Evolutionary conservation across 1,140 invertebrate species (phyloP).

Genomic region (Charaxes varanes): DNA sequence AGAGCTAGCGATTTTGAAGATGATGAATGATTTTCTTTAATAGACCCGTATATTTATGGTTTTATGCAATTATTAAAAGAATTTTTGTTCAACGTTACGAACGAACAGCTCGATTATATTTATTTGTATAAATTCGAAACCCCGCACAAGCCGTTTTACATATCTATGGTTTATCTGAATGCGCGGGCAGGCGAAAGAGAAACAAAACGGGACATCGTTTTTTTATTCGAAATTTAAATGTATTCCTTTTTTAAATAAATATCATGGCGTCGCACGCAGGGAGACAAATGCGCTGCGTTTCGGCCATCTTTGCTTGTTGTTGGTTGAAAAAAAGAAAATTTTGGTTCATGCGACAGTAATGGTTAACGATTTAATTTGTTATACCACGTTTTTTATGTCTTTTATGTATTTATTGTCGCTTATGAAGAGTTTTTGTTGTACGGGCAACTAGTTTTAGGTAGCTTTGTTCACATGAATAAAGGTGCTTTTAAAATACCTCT

Average conservation of each 20-base stretch:
- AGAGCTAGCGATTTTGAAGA: no score
- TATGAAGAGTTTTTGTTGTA: constrained; percentile 5
- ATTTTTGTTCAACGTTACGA: no score
- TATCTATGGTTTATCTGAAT: constrained; percentile 6
- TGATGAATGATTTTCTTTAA: no score
- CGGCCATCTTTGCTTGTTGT: constrained; percentile 3
- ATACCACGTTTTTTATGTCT: constrained; percentile 2
- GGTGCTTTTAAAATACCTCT: no score
- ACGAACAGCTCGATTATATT: no score
- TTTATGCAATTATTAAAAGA: no score
- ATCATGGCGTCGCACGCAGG: constrained; percentile 14
- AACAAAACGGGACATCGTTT: constrained; percentile 15
- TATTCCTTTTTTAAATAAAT: constrained; percentile 18
- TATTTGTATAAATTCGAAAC: no score
- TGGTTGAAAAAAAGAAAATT: constrained; percentile 6
- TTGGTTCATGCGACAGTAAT: constrained; percentile 7
- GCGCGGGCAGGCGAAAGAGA: constrained; percentile 12
- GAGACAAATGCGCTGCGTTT: constrained; percentile 15
- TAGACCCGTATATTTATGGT: no score
- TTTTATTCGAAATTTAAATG: constrained; percentile 14
- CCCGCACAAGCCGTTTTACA: neutral
- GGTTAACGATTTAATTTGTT: constrained; percentile 9
- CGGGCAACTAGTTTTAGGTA: constrained; percentile 1
- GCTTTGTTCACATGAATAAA: neutral
- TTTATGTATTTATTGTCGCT: constrained; percentile 7